Evolutionary conservation across 2,888 invertebrate species (phyloP), one percentile per base, ranked within the genome.

Genomic region (Agrypnus murinus): DNA sequence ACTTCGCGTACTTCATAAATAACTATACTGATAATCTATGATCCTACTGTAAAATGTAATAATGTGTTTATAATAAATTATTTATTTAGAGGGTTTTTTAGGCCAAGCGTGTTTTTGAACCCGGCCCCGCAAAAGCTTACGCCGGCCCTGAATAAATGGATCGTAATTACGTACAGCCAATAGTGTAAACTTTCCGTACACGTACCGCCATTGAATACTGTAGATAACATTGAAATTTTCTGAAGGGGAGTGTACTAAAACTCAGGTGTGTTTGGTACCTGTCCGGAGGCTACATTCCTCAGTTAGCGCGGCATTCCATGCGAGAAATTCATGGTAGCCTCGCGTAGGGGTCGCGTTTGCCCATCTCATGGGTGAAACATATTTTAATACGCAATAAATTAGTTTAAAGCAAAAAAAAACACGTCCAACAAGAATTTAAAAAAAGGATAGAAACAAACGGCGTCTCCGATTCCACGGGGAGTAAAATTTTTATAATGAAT

Each of bases 211-310:
- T 31, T 14, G 45, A 25, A 15, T 34, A n/a, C 62, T 19, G 19
- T 15, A n/a, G 15, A n/a, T 14, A 3, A 25, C 50, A 17, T 25
- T 32, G 60, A 34, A 72, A 78, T 74, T 75, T 79, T 77, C 62
- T 70, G 12, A 7, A 71, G 34, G 55, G 31, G 83, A 83, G 63
- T 85, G 83, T 84, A 84, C 83, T 72, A 78, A 71, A 82, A 83
- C 84, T 84, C 86, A 86, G 86, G 86, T 86, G 86, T 85, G 85
- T 85, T 84, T 82, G 78, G 80, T 83, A 83, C 84, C 85, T 79
- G 82, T 77, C 77, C 78, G 73, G 84, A 85, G 86, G 84, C 83
- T 86, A 85, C 85, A 86, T 86, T 86, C 86, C 86, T 77, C 75
- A 77, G 81, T 78, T 80, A 81, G 79, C 79, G 79, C 82, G 80